These are phyloP conservation scores for western clawed frog (Xenopus tropicalis) DNA, from an alignment of 2,113 vertebrate genomes.

Conservation along the genomic window UCB_Xtro_10.0 CM004447.2:87712001-87712500, in stretches of 20 bases:
- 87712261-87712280: conserved; percentile 55
- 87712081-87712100: conserved; percentile 56
- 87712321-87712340: conserved; percentile 55
- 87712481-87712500: too few relatives aligned
- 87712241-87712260: conserved; percentile 63
- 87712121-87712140: conserved; percentile 57
- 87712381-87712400: conserved; percentile 41
- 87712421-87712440: conserved; percentile 52
- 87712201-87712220: conserved; percentile 63
- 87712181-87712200: conserved; percentile 57
- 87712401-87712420: conserved; percentile 46
- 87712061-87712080: not conserved
- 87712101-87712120: conserved; percentile 58
- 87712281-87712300: conserved; percentile 61
- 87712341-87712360: conserved; percentile 57
- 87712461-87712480: too few relatives aligned
- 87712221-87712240: conserved; percentile 59
- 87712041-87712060: conserved; percentile 34
- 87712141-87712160: conserved; percentile 53
- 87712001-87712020: too few relatives aligned
- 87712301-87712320: conserved; percentile 43
- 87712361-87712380: conserved; percentile 63
- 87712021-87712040: too few relatives aligned
- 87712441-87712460: too few relatives aligned
- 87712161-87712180: conserved; percentile 54